Conservation (phyloP, 2,888 invertebrate genomes). For the Choristoneura rosaceana region DNA sequence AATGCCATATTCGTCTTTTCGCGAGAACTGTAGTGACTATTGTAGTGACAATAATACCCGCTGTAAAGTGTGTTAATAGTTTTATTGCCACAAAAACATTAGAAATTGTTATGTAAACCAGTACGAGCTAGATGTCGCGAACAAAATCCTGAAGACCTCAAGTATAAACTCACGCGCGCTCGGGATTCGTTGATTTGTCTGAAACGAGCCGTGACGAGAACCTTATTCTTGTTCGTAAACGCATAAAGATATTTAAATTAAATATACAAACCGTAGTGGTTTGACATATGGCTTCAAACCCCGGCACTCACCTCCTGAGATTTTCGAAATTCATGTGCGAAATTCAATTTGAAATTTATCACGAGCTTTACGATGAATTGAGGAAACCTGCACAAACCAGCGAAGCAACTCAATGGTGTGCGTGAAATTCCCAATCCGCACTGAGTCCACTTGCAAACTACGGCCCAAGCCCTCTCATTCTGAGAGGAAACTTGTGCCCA, state of each 20-base stretch:
- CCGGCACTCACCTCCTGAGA: no score
- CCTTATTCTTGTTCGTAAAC: neutral
- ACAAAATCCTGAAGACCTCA: neutral
- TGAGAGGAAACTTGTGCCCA: no score
- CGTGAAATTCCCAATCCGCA: no score
- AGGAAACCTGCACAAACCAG: no score
- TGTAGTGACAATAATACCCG: neutral
- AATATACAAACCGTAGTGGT: neutral
- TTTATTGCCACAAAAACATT: neutral
- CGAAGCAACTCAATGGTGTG: no score
- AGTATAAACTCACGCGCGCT: neutral
- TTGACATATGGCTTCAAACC: neutral
- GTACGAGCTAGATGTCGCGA: neutral
- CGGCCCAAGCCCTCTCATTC: no score
- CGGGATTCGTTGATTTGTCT: neutral
- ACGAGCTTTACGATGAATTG: no score
- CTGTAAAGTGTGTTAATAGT: neutral
- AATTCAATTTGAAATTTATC: no score
- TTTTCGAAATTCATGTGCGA: no score
- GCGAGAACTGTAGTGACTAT: neutral
- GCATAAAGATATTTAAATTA: neutral
- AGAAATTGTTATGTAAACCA: conserved; percentile 3
- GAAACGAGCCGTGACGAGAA: neutral
- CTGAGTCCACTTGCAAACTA: no score
- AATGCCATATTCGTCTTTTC: neutral